phyloP scores from a whole-genome alignment of 2,888 invertebrate species.

The Nomada hirtipes region DNA sequence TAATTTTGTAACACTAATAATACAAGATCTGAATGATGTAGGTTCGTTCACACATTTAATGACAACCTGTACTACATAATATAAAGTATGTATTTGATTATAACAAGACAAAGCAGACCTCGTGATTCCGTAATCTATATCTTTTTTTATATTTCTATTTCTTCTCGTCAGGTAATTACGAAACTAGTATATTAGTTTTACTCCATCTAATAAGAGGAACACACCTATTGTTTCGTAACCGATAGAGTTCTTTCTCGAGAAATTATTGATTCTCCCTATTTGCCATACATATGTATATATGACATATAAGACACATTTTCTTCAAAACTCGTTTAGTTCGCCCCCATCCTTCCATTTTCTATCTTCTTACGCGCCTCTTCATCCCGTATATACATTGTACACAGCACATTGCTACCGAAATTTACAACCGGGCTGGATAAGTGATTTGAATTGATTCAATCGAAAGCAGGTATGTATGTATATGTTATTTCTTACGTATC shows the following conservation, averaged over 20 bases:
- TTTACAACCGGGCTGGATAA: constrained; percentile 64
- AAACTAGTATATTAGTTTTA: constrained; percentile 68
- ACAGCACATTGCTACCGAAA: constrained; percentile 64
- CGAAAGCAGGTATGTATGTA: constrained; percentile 58
- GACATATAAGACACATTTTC: constrained; percentile 66
- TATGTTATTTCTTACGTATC: constrained; percentile 58
- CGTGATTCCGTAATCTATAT: constrained; percentile 67
- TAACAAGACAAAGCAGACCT: constrained; percentile 72
- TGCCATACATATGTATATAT: constrained; percentile 66
- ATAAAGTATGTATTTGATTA: constrained; percentile 74
- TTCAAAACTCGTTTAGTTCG: constrained; percentile 37
- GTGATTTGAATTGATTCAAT: constrained; percentile 59
- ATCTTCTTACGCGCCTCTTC: constrained; percentile 29
- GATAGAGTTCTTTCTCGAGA: constrained; percentile 57
- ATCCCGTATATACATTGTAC: constrained; percentile 67
- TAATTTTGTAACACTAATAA: constrained; percentile 23
- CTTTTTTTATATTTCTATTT: constrained; percentile 45
- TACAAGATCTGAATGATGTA: constrained; percentile 57
- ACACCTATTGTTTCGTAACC: constrained; percentile 66
- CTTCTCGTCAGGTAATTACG: constrained; percentile 61
- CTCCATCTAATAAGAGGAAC: constrained; percentile 68
- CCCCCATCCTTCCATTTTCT: constrained; percentile 1
- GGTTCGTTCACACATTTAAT: constrained; percentile 72
- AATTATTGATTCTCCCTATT: constrained; percentile 57
- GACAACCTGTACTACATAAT: constrained; percentile 73